phyloP scores from a whole-genome alignment of 2,888 invertebrate genomes.

The Argyresthia albistria region DNA sequence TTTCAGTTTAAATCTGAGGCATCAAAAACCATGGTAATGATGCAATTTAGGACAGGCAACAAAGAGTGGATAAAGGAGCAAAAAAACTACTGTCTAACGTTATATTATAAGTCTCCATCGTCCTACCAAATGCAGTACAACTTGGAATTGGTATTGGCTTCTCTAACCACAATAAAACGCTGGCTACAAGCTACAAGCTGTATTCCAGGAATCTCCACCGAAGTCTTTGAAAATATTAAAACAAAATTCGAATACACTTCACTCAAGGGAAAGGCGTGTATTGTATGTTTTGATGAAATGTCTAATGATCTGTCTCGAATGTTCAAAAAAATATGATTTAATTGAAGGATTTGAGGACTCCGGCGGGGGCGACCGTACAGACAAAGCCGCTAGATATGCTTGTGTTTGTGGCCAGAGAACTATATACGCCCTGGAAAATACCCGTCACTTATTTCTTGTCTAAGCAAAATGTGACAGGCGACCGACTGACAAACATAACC shows the following conservation, averaged over 20 bases:
- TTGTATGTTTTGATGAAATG: slow-evolving; percentile 14
- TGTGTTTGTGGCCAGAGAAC: slow-evolving; percentile 5
- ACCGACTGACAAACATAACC: not conserved
- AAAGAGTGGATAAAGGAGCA: slow-evolving; percentile 11
- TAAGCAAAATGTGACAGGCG: not conserved
- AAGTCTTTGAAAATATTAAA: not conserved
- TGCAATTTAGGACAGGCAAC: slow-evolving; percentile 6
- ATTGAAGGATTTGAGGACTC: slow-evolving; percentile 15
- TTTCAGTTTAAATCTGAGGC: slow-evolving; percentile 19
- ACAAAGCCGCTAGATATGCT: slow-evolving; percentile 11
- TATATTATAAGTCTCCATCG: slow-evolving; percentile 13
- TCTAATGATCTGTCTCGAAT: slow-evolving; percentile 12
- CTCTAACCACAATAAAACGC: slow-evolving; percentile 8
- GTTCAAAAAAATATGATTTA: slow-evolving; percentile 12
- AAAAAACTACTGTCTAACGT: slow-evolving; percentile 11
- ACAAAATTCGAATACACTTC: not conserved
- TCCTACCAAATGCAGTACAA: slow-evolving; percentile 8
- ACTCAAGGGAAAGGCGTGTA: slow-evolving; percentile 9
- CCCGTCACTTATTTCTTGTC: slow-evolving; percentile 12
- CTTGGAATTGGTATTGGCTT: slow-evolving; percentile 10
- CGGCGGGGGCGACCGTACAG: slow-evolving; percentile 7
- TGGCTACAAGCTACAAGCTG: slow-evolving; percentile 8
- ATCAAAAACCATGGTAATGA: slow-evolving; percentile 22
- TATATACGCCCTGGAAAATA: slow-evolving; percentile 10
- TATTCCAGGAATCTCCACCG: not conserved